Percentiles rank a stretch among this genome's conserved stretches.
Conservation (phyloP, 2,113 vertebrate genomes). For the Sturnira hondurensis region DNA sequence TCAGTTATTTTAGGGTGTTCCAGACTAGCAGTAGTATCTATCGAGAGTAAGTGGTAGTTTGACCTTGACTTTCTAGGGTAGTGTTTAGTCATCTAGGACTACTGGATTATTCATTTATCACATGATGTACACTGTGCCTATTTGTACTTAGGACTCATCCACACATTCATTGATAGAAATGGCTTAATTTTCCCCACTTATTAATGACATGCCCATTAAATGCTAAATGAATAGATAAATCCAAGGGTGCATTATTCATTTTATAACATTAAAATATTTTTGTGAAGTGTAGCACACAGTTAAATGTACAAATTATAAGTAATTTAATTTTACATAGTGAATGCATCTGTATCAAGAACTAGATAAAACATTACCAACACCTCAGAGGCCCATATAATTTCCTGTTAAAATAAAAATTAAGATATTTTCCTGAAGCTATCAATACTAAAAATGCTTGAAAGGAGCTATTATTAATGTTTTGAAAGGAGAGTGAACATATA, state of each 20-base stretch:
- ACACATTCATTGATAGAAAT: not conserved
- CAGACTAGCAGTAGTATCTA: not conserved
- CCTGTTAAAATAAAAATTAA: conserved; percentile 27
- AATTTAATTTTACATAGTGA: conserved; percentile 19
- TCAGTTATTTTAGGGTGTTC: not conserved
- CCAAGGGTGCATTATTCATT: not conserved
- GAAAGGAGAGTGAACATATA: not conserved
- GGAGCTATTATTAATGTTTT: not conserved
- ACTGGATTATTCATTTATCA: not conserved
- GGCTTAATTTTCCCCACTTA: not conserved
- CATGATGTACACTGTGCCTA: fast-evolving
- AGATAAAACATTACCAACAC: not conserved
- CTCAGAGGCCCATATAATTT: not conserved
- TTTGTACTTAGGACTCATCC: not conserved
- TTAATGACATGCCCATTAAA: not conserved
- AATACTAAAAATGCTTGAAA: not conserved
- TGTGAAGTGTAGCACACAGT: not conserved
- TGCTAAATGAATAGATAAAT: not conserved
- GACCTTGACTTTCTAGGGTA: not conserved
- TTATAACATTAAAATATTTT: not conserved
- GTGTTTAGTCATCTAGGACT: not conserved
- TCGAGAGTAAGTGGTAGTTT: not conserved
- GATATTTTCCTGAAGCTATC: not conserved
- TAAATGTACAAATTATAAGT: not conserved
- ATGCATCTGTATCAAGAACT: not conserved